phyloP scores from a whole-genome alignment of 2,797 vertebrate species.

The Emydoidea blandingii region DNA sequence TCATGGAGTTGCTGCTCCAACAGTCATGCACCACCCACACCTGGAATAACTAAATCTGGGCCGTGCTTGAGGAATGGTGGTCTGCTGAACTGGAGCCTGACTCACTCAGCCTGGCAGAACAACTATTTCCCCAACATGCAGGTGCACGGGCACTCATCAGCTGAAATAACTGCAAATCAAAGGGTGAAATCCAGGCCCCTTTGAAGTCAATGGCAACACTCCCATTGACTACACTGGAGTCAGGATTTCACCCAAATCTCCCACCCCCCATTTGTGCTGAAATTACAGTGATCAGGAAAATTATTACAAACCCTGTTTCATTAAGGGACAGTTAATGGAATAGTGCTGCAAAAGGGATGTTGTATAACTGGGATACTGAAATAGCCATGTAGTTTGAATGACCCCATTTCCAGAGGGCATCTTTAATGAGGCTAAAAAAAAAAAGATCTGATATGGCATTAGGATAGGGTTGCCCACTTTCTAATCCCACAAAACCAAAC shows the following conservation, averaged over 20 bases:
- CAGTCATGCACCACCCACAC: not conserved
- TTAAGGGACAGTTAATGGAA: not conserved
- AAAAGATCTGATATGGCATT: not conserved
- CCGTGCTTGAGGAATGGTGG: slow-evolving; percentile 16
- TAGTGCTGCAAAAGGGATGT: not conserved
- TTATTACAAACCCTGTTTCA: not conserved
- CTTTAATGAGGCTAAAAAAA: not conserved
- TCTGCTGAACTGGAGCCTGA: slow-evolving; percentile 16
- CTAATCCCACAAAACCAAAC: no score
- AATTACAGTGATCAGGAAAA: not conserved
- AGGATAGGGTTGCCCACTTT: not conserved
- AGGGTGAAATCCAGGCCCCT: not conserved
- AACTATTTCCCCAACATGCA: not conserved
- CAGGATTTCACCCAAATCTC: not conserved
- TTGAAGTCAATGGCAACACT: not conserved
- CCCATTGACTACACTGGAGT: not conserved
- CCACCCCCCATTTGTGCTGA: not conserved
- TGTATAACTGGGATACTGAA: not conserved
- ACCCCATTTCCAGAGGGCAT: not conserved
- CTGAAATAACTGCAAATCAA: slow-evolving; percentile 15
- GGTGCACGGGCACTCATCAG: not conserved
- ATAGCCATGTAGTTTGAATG: not conserved
- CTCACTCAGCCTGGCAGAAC: not conserved
- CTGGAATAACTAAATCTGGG: not conserved
- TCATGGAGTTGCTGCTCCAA: not conserved